A percentile compares a stretch with the other conserved stretches of the same genome.
phyloP scores from a whole-genome alignment of 2,797 vertebrate genomes.

The Acanthis flammea region DNA sequence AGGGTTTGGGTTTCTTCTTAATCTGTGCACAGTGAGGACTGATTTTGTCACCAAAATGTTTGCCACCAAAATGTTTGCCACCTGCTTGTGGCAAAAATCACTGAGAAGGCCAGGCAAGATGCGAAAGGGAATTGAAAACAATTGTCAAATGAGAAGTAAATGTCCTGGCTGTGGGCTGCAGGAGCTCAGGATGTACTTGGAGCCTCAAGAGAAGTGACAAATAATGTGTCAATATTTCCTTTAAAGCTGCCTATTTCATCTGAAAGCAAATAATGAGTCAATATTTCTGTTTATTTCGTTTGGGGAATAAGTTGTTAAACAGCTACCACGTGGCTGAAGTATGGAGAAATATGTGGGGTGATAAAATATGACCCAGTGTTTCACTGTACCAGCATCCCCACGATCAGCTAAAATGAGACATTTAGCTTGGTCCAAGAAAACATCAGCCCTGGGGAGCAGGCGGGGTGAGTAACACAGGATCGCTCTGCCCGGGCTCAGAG shows the following conservation, averaged over 20 bases:
- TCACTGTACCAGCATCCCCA: background rate
- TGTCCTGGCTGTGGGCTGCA: background rate
- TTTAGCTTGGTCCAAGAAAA: background rate
- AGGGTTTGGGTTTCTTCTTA: background rate
- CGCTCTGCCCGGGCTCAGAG: background rate
- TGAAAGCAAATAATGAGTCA: background rate
- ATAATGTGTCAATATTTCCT: background rate
- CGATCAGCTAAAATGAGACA: background rate
- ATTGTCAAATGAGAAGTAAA: background rate
- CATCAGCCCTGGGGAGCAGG: background rate
- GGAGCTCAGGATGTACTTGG: background rate
- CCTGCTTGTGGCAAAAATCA: background rate
- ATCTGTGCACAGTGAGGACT: accelerated
- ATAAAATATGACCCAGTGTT: background rate
- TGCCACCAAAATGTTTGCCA: background rate
- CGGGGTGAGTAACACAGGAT: background rate
- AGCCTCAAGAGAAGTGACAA: background rate
- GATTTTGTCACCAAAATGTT: background rate
- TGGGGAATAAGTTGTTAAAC: background rate
- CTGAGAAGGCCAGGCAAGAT: background rate
- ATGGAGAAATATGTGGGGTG: accelerated
- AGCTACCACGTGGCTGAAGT: background rate
- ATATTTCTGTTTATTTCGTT: background rate
- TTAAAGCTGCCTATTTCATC: background rate
- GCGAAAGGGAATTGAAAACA: background rate